Percentiles rank a stretch among this genome's conserved stretches.
These are phyloP conservation scores for Rhogogaster chlorosoma DNA, from an alignment of 2,888 invertebrate species.

Conservation along the genomic window DNA sequence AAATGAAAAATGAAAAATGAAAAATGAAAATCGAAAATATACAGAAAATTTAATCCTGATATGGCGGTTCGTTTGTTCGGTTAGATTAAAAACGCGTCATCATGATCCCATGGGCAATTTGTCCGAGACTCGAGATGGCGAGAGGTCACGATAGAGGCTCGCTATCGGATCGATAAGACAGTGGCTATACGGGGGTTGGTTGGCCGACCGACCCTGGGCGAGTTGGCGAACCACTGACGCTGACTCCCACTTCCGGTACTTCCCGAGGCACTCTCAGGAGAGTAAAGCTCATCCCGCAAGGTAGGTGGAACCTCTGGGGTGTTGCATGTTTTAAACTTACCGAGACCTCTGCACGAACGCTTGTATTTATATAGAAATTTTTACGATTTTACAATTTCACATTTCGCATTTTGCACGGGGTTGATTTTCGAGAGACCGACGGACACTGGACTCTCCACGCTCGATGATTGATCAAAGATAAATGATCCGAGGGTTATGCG, in stretches of 20 bases:
- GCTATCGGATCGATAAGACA: slow-evolving; percentile 48
- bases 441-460: background rate
- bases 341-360: background rate
- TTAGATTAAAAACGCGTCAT: slow-evolving; percentile 4
- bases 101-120: slow-evolving; percentile 29
- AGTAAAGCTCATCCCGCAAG: slow-evolving; percentile 29
- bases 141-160: slow-evolving; percentile 49
- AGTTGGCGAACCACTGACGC: slow-evolving; percentile 45
- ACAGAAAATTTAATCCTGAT: background rate
- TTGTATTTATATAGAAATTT: background rate
- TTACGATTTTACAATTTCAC: slow-evolving; percentile 1
- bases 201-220: slow-evolving; percentile 30
- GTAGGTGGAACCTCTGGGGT: slow-evolving; percentile 6
- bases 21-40: background rate
- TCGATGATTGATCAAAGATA: slow-evolving; percentile 29
- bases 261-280: slow-evolving; percentile 33
- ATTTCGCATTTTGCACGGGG: background rate
- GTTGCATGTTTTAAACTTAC: slow-evolving; percentile 22
- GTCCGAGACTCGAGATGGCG: slow-evolving; percentile 42
- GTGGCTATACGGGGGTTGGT: slow-evolving; percentile 31
- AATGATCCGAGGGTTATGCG: slow-evolving; percentile 17
- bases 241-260: slow-evolving; percentile 47
- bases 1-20: background rate
- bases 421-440: background rate
- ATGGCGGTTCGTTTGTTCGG: background rate